Conservation (phyloP, 2,888 invertebrate species). For the Andrena hattorfiana region DNA sequence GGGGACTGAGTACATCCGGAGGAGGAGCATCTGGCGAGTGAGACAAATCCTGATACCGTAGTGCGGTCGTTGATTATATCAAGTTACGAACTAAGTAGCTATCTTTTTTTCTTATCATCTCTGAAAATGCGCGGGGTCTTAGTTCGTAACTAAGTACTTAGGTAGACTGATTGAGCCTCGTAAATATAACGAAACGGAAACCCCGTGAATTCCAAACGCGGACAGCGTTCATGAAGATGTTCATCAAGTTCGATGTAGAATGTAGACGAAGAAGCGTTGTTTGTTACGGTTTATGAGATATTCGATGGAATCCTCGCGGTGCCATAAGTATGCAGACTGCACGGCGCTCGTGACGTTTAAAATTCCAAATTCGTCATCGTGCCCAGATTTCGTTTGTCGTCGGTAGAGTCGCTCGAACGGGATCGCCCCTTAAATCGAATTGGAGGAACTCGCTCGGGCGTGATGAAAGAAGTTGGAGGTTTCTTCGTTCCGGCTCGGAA, state of each 20-base stretch:
- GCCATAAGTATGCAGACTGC: constrained; percentile 42
- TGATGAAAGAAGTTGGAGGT: constrained; percentile 66
- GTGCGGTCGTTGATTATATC: background rate
- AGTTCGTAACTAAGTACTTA: background rate
- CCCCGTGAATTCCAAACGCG: background rate
- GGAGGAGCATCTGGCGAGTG: background rate
- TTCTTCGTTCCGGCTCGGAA: constrained; percentile 64
- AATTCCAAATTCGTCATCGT: constrained; percentile 65
- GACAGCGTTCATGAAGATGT: too few species aligned
- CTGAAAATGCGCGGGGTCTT: too few species aligned
- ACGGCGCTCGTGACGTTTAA: constrained; percentile 26
- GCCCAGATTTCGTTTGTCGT: constrained; percentile 53
- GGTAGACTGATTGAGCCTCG: background rate
- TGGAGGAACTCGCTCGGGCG: constrained; percentile 64
- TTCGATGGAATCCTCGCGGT: background rate
- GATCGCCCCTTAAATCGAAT: constrained; percentile 72
- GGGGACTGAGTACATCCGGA: background rate
- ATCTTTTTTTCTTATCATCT: too few species aligned
- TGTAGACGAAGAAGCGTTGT: background rate
- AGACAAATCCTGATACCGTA: background rate
- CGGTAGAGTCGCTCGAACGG: constrained; percentile 34
- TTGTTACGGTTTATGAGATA: background rate
- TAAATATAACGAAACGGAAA: too few species aligned
- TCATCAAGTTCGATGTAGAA: constrained; percentile 6
- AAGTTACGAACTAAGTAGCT: too few species aligned